These are phyloP conservation scores for Tachuris rubrigastra DNA, from an alignment of 2,113 vertebrate genomes.

Conservation along the genomic window DNA sequence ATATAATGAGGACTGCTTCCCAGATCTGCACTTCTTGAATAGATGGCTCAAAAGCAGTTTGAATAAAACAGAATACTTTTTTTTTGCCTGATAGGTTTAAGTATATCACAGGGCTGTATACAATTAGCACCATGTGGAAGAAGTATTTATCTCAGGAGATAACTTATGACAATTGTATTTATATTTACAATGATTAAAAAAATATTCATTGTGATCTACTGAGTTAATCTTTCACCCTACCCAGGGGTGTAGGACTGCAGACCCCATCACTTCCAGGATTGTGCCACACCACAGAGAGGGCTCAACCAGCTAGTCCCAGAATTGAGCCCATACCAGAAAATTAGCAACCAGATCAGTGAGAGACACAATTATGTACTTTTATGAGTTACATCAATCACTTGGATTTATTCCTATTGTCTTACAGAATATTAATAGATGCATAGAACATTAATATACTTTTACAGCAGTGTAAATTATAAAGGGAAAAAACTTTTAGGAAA, in stretches of 20 bases:
- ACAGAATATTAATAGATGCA: neutral
- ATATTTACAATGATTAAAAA: neutral
- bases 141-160: neutral
- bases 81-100: neutral
- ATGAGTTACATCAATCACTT: neutral
- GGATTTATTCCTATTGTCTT: neutral
- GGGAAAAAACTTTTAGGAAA: neutral
- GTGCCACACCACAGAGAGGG: neutral
- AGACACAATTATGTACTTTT: neutral
- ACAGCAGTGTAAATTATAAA: neutral
- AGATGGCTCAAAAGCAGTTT: neutral
- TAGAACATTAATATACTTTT: neutral
- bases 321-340: neutral
- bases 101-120: neutral
- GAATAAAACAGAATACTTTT: neutral
- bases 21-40: neutral
- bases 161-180: neutral
- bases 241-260: neutral
- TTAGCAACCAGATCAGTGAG: neutral
- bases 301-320: neutral
- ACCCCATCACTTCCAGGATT: neutral
- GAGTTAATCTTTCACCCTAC: neutral
- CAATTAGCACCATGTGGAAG: neutral
- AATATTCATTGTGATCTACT: neutral
- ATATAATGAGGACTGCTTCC: neutral